These are phyloP conservation scores for Coremacera marginata DNA, from an alignment of 2,888 invertebrate genomes.

Conservation along the genomic window DNA sequence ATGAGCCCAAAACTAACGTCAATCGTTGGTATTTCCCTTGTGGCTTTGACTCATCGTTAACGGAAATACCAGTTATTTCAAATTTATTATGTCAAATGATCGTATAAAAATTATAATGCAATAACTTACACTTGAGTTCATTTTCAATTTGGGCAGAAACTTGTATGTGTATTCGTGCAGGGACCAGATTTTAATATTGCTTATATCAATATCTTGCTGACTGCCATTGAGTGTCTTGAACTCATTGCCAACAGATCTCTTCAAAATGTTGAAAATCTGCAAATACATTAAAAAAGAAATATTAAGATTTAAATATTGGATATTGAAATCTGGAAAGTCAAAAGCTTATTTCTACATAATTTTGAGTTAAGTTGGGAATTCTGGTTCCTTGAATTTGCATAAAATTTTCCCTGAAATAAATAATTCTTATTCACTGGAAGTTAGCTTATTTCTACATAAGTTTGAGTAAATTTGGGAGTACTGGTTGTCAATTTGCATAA, in stretches of 20 bases:
- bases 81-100: too few species aligned
- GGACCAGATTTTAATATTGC: conserved; percentile 58
- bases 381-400: too few species aligned
- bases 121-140: conserved; percentile 60
- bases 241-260: conserved; percentile 57
- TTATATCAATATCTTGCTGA: conserved; percentile 60
- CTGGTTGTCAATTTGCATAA: too few species aligned
- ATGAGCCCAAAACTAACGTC: neutral
- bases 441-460: too few species aligned
- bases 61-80: conserved; percentile 28
- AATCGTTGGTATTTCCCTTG: neutral
- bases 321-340: neutral
- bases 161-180: conserved; percentile 61
- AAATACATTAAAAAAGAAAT: conserved; percentile 28
- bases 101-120: neutral
- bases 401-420: too few species aligned
- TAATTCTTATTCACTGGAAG: too few species aligned
- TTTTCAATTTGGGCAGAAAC: conserved; percentile 62
- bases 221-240: conserved; percentile 56
- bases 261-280: conserved; percentile 59
- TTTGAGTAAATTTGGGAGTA: too few species aligned
- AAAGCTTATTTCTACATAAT: too few species aligned
- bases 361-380: too few species aligned
- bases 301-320: neutral
- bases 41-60: neutral